These are phyloP conservation scores for Chaenodraco wilsoni DNA, from an alignment of 2,797 vertebrate species.

Conservation along the genomic window DNA sequence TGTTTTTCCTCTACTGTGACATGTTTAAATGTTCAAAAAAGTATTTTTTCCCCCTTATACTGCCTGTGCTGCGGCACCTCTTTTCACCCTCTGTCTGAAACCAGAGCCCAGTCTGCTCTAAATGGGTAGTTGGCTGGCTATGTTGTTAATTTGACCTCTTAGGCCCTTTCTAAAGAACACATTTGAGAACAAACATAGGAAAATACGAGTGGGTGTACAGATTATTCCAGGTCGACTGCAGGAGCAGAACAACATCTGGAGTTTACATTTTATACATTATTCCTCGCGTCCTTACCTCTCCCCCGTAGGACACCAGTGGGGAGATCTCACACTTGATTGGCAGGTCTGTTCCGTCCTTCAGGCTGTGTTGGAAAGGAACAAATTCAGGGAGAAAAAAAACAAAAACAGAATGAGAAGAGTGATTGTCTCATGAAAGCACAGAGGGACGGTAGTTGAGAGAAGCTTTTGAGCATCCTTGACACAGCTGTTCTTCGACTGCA, in stretches of 20 bases:
- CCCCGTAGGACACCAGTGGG: conserved; percentile 93
- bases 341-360: conserved; percentile 94
- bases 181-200: background rate
- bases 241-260: conserved; percentile 38
- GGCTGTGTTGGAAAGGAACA: conserved; percentile 74
- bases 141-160: background rate
- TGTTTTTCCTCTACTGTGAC: no score
- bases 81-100: no score
- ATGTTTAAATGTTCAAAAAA: no score
- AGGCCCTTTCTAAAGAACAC: background rate
- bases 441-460: conserved; percentile 42
- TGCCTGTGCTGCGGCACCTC: no score
- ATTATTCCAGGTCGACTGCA: conserved; percentile 6
- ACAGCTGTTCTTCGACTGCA: conserved; percentile 68
- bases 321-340: conserved; percentile 98
- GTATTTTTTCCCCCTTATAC: no score
- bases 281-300: conserved; percentile 88
- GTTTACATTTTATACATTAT: background rate
- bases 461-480: conserved; percentile 56
- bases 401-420: conserved; percentile 24
- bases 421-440: conserved; percentile 18
- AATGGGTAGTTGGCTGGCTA: no score
- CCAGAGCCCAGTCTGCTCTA: no score
- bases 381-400: conserved; percentile 36
- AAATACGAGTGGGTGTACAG: background rate